Base-by-base conservation (phyloP, 2,113 vertebrate species). In the Rhinoptilus africanus region DNA sequence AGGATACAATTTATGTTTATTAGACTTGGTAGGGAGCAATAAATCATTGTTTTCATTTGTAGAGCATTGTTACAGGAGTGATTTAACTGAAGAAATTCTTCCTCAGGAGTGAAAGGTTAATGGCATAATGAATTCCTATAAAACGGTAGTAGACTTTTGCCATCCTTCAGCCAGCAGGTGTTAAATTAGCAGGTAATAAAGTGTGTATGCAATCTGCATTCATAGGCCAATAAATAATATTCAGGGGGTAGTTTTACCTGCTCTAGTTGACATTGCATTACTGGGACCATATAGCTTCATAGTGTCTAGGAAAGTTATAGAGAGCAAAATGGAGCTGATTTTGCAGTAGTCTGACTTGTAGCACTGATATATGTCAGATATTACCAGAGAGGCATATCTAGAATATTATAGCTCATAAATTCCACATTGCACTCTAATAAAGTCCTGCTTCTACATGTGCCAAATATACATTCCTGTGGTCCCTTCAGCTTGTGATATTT, bases 171-270 rank as follows among this genome's bases (percentile, higher is more conserved):
- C 53, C 94, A 95, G 88, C 66, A 30, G 96, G 97, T 95, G 93
- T 96, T 96, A 97, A 98, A 98, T 97, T 97, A 97, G 87, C 72
- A 97, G 92, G 96, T 96, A 96, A 97, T 97, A 97, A 97, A 92
- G 63, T 94, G 92, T 93, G 74, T 37, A 57, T 89, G 92, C 94
- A 95, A 97, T 97, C 96, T 95, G 78, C 91, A 96, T 93, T 94
- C 86, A 22, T 78, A 69, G 76, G 74, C 91, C 62, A 95, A 91
- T 97, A 95, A 97, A 96, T 94, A 95, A 96, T 73, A 94, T 67
- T 73, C 78, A 89, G 75, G 85, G 63, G 54, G 71, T 82, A 81
- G 85, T 82, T 92, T 95, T 89, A 95, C 83, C 47, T 94, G 71
- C 78, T 75, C n/a, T 39, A 56, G 27, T 37, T 96, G 90, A 91